Percentiles rank a stretch among this genome's conserved stretches.
These are phyloP conservation scores for Falco cherrug DNA, from an alignment of 2,797 vertebrate genomes.

Conservation along the genomic window DNA sequence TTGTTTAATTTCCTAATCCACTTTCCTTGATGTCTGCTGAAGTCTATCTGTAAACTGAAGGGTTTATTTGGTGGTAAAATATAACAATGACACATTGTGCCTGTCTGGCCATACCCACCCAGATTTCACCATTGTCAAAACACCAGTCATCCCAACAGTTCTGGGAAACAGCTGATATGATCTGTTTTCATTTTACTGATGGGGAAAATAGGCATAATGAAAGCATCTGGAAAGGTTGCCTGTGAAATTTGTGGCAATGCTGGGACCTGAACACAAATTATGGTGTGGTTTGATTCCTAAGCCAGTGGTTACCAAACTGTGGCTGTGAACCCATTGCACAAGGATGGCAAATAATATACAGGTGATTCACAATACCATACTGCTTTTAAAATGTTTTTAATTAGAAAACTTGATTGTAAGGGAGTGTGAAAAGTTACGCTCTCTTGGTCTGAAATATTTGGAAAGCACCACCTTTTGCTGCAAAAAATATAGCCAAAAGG, in stretches of 20 bases:
- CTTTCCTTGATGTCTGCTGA: background rate
- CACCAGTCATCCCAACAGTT: background rate
- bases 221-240: background rate
- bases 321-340: background rate
- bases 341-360: background rate
- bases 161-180: background rate
- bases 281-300: background rate
- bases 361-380: background rate
- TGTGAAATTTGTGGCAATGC: background rate
- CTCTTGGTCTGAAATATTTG: background rate
- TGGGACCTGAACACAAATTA: background rate
- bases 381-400: background rate
- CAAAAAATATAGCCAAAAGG: background rate
- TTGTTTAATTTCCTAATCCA: background rate
- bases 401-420: background rate
- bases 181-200: background rate
- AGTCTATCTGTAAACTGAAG: background rate
- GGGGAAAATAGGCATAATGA: background rate
- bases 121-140: background rate
- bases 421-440: background rate
- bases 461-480: background rate
- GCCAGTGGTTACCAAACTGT: background rate
- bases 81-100: background rate
- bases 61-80: background rate
- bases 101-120: background rate